Evolutionary conservation across 2,113 vertebrate genomes (phyloP).

Genomic region (Cathartes aura): DNA sequence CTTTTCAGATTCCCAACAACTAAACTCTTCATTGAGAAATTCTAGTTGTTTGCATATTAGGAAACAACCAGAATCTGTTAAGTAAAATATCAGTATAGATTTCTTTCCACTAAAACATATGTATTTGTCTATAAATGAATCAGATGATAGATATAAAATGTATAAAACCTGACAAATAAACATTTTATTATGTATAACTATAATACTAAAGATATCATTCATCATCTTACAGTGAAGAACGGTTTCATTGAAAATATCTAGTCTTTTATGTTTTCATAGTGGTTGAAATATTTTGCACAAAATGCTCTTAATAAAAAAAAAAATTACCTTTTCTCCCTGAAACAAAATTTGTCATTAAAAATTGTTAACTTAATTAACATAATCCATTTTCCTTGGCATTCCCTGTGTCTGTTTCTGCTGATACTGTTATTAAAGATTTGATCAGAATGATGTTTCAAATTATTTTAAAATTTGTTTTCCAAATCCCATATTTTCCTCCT

Average conservation of each 20-base stretch:
- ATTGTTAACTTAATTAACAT: conserved; percentile 17
- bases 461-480: conserved; percentile 19
- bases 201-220: not conserved
- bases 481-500: not conserved
- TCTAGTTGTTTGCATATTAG: not conserved
- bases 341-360: conserved; percentile 14
- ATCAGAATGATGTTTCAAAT: not conserved
- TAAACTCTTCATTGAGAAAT: not conserved
- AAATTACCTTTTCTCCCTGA: not conserved
- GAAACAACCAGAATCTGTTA: not conserved
- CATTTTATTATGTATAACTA: not conserved
- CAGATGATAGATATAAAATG: not conserved
- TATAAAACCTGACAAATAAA: not conserved
- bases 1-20: not conserved
- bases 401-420: not conserved
- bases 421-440: conserved; percentile 25
- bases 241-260: not conserved
- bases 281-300: not conserved
- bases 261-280: not conserved
- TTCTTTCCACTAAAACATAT: not conserved
- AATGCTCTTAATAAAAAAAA: not conserved
- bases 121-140: not conserved
- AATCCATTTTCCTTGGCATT: conserved; percentile 31
- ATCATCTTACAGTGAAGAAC: not conserved
- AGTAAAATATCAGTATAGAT: not conserved